phyloP scores from a whole-genome alignment of 2,113 vertebrate species.

The Cettia cetti region DNA sequence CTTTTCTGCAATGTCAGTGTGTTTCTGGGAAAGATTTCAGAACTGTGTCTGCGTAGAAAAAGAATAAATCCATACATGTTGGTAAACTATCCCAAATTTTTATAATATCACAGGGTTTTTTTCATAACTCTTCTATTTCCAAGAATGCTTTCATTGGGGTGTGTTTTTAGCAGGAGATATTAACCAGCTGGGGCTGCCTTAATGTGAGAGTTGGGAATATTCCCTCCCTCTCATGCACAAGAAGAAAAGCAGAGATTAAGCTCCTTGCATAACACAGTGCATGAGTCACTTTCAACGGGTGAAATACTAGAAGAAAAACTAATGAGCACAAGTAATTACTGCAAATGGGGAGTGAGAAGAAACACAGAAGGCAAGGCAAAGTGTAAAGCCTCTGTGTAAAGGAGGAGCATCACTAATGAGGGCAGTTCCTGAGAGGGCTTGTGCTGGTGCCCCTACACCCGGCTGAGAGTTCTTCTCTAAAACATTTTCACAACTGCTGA shows the following conservation, averaged over 20 bases:
- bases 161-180: neutral
- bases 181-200: neutral
- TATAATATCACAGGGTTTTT: accelerated
- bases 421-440: accelerated
- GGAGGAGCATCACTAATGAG: neutral
- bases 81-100: neutral
- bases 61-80: neutral
- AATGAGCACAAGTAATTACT: neutral
- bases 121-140: neutral
- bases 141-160: neutral
- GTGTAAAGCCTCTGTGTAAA: neutral
- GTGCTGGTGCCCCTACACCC: neutral
- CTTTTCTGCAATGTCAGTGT: neutral
- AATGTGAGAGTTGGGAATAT: neutral
- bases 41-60: neutral
- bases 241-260: neutral
- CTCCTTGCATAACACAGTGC: neutral
- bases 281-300: neutral
- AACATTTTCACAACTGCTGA: neutral
- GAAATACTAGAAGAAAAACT: neutral
- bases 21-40: neutral
- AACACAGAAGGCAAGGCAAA: neutral
- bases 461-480: neutral
- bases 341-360: neutral
- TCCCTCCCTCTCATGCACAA: neutral